A percentile compares a stretch with the other conserved stretches of the same genome.
Conservation (phyloP, 1,140 invertebrate genomes). For the Phymastichus coffea region DNA sequence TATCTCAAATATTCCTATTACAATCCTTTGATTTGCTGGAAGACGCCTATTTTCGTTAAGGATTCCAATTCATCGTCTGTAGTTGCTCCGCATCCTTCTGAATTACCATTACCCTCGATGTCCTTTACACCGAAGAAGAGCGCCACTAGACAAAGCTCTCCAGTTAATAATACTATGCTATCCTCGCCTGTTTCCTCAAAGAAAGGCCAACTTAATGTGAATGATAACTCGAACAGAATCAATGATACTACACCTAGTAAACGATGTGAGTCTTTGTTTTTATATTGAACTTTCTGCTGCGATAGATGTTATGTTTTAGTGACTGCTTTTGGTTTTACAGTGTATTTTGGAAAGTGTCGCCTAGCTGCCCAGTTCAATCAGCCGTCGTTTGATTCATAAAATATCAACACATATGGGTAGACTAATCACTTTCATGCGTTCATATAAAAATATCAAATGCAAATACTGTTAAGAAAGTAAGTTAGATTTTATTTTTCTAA, state of each 20-base stretch:
- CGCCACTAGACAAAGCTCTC: neutral
- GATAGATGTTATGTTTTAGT: neutral
- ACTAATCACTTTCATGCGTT: no score
- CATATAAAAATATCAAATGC: no score
- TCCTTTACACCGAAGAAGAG: slow-evolving; percentile 46
- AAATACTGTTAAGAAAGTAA: no score
- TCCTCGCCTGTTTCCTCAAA: slow-evolving; percentile 23
- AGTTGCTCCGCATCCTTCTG: slow-evolving; percentile 52
- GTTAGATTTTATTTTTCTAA: neutral
- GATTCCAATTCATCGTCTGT: no score
- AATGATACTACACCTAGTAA: slow-evolving; percentile 44
- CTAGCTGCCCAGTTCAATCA: slow-evolving; percentile 54
- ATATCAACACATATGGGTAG: slow-evolving; percentile 12
- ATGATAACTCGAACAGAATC: slow-evolving; percentile 37
- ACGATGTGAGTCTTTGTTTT: slow-evolving; percentile 35
- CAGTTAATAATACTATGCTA: slow-evolving; percentile 17
- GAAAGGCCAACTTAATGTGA: slow-evolving; percentile 28
- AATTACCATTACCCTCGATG: slow-evolving; percentile 50
- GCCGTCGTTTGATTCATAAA: slow-evolving; percentile 42
- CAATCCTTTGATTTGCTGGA: no score
- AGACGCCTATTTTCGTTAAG: no score
- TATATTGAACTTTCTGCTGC: neutral
- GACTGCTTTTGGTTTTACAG: slow-evolving; percentile 33
- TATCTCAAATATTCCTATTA: no score
- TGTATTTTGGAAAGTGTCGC: slow-evolving; percentile 48